Percentiles rank a stretch among this genome's conserved stretches.
Conservation (phyloP, 1,140 invertebrate genomes). For the Drosophila suzukii region DNA sequence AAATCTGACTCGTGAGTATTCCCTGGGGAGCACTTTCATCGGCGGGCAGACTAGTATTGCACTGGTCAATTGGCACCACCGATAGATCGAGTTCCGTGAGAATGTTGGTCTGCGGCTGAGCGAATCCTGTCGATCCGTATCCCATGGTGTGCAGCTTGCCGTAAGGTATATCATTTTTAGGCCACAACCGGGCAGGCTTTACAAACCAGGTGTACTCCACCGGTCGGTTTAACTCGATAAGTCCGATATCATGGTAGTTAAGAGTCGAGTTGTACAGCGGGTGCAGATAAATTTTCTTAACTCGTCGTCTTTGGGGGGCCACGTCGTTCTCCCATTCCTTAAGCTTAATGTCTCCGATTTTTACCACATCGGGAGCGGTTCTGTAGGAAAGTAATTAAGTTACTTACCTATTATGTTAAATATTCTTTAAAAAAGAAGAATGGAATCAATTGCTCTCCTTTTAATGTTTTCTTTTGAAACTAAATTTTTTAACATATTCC, state of each 20-base stretch:
- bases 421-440: too few species aligned
- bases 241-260: constrained; percentile 66
- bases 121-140: constrained; percentile 66
- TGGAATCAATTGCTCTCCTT: not conserved
- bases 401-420: too few species aligned
- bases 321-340: constrained; percentile 58
- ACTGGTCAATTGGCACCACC: constrained; percentile 44
- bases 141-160: constrained; percentile 60
- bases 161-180: constrained; percentile 55
- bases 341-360: constrained; percentile 64
- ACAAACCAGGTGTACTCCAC: constrained; percentile 64
- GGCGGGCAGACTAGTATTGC: constrained; percentile 48
- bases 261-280: constrained; percentile 48
- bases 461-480: too few species aligned
- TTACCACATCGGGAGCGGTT: constrained; percentile 50
- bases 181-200: constrained; percentile 55
- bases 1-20: constrained; percentile 61
- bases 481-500: too few species aligned
- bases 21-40: constrained; percentile 46
- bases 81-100: constrained; percentile 63
- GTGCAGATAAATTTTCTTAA: constrained; percentile 50
- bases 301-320: constrained; percentile 39
- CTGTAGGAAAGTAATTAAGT: constrained; percentile 2
- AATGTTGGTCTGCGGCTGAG: constrained; percentile 56
- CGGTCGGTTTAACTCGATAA: constrained; percentile 47